Conservation (phyloP, 2,888 invertebrate genomes). For the Campoletis raptor region DNA sequence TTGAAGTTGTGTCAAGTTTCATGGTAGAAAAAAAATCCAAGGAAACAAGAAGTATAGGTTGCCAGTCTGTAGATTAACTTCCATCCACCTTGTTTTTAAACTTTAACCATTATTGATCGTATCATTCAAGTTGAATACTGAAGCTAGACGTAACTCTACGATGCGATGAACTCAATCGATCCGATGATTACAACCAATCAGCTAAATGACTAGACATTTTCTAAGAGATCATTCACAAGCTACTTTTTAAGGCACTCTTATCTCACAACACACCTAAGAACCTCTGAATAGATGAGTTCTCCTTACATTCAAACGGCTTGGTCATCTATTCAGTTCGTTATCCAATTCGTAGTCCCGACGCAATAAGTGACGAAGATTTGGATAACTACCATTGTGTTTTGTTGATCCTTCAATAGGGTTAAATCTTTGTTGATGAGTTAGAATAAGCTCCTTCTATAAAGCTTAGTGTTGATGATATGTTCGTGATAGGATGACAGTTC, state of each 20-base stretch:
- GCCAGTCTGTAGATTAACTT: constrained; percentile 11
- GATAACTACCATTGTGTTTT: constrained; percentile 19
- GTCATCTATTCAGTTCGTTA: constrained; percentile 47
- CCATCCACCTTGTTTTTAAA: constrained; percentile 48
- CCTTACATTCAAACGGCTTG: constrained; percentile 7
- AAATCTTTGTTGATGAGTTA: constrained; percentile 26
- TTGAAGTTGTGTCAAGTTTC: constrained; percentile 27
- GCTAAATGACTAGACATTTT: constrained; percentile 50
- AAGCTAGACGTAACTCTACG: constrained; percentile 14
- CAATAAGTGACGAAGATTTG: constrained; percentile 21
- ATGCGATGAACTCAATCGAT: constrained; percentile 48
- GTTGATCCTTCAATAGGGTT: constrained; percentile 25
- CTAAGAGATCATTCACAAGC: constrained; percentile 12
- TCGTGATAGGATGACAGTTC: constrained; percentile 30
- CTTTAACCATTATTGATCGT: constrained; percentile 56
- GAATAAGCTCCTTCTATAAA: constrained; percentile 22
- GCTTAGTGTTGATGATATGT: constrained; percentile 25
- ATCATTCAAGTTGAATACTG: constrained; percentile 23
- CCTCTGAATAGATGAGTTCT: constrained; percentile 2
- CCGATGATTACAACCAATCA: constrained; percentile 52
- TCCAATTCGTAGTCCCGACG: constrained; percentile 46
- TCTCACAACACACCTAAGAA: background rate
- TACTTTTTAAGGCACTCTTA: background rate
- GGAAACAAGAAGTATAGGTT: constrained; percentile 23
- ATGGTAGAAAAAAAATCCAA: constrained; percentile 16